Conservation (phyloP, 2,113 vertebrate species). For the Camelus dromedarius region DNA sequence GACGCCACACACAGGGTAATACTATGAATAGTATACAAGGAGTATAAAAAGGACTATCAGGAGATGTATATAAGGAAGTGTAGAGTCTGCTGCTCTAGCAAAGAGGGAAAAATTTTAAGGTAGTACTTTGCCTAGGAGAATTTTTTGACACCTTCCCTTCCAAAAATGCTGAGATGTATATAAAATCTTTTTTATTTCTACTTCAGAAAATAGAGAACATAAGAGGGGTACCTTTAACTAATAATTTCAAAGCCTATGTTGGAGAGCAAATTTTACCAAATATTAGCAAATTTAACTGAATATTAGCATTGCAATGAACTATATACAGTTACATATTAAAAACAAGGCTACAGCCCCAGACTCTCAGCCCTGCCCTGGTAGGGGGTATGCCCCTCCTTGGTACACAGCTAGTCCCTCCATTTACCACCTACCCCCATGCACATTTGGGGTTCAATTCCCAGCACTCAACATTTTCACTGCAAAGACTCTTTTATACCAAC, state of each 20-base stretch:
- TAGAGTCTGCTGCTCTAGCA: not conserved
- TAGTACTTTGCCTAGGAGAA: not conserved
- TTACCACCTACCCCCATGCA: no score
- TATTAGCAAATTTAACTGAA: not conserved
- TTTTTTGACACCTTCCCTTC: not conserved
- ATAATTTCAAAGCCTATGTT: not conserved
- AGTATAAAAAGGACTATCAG: not conserved
- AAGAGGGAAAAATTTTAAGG: not conserved
- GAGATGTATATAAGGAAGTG: not conserved
- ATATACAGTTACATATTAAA: not conserved
- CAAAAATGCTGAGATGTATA: not conserved
- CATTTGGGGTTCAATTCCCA: not conserved
- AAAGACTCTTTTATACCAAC: not conserved
- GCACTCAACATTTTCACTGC: not conserved
- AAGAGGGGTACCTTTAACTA: not conserved
- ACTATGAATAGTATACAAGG: not conserved
- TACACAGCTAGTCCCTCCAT: not conserved
- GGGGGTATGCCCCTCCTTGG: no score
- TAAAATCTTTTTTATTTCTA: conserved; percentile 4
- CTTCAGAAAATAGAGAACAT: not conserved
- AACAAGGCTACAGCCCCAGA: not conserved
- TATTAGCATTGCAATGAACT: not conserved
- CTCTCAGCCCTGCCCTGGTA: not conserved
- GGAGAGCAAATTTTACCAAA: conserved; percentile 1
- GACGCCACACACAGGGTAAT: not conserved